phyloP scores from a whole-genome alignment of 2,888 invertebrate genomes.

The Nomada flava region DNA sequence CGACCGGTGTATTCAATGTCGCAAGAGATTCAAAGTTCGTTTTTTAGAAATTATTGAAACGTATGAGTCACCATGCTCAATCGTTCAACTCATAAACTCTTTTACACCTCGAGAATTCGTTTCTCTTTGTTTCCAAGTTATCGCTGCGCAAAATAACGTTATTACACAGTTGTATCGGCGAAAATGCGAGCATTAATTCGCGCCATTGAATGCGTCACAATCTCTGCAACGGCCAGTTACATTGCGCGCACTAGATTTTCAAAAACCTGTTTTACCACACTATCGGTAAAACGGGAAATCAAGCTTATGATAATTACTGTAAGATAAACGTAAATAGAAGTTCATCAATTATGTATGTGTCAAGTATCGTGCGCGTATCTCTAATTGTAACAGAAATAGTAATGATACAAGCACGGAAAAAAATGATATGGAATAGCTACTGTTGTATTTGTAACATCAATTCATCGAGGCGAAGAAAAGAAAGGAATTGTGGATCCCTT shows the following conservation, averaged over 20 bases:
- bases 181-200: background rate
- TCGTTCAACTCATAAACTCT: background rate
- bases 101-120: background rate
- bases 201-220: background rate
- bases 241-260: background rate
- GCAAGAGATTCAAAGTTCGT: slow-evolving; percentile 6
- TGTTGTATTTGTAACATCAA: slow-evolving; percentile 4
- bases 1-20: background rate
- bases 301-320: slow-evolving; percentile 4
- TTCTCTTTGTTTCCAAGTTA: background rate
- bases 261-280: slow-evolving; percentile 15
- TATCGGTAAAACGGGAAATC: slow-evolving; percentile 5
- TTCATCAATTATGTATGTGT: background rate
- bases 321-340: background rate
- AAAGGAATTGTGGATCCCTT: background rate
- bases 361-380: background rate
- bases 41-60: background rate
- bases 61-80: slow-evolving; percentile 4
- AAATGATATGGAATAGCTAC: background rate
- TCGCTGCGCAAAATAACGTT: background rate
- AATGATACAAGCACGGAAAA: background rate
- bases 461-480: background rate
- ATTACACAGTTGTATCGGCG: background rate
- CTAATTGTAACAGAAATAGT: background rate
- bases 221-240: background rate